Percentiles rank a stretch among this genome's conserved stretches.
Evolutionary conservation across 1,140 invertebrate species (phyloP).

Genomic region (Episyrphus balteatus): DNA sequence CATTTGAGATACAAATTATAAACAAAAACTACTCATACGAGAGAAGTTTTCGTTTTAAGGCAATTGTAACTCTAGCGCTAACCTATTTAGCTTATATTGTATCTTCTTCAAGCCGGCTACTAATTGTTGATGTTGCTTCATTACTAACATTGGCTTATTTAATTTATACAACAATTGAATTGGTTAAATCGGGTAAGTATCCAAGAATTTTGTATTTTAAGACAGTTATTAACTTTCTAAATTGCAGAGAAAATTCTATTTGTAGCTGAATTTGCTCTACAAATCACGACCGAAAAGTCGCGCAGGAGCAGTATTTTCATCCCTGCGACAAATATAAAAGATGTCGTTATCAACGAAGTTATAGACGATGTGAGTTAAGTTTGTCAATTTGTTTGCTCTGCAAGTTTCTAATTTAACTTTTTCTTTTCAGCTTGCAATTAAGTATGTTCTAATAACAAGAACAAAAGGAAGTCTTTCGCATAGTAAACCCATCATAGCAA

Average conservation of each 20-base stretch:
- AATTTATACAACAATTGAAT: too few species aligned
- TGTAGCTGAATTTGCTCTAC: slow-evolving; percentile 43
- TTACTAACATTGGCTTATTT: too few species aligned
- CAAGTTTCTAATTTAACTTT: neutral
- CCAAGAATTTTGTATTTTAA: too few species aligned
- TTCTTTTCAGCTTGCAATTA: slow-evolving; percentile 33
- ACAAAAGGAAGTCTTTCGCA: slow-evolving; percentile 22
- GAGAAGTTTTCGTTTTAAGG: too few species aligned
- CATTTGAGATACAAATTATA: too few species aligned
- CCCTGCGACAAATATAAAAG: slow-evolving; percentile 40
- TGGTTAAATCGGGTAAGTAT: too few species aligned
- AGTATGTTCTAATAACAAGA: slow-evolving; percentile 35
- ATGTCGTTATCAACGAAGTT: slow-evolving; percentile 50
- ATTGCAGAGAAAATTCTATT: slow-evolving; percentile 40
- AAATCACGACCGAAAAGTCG: slow-evolving; percentile 37
- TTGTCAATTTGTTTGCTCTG: neutral
- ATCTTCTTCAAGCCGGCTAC: too few species aligned
- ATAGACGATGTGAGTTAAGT: slow-evolving; percentile 40
- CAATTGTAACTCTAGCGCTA: too few species aligned
- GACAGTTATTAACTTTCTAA: neutral
- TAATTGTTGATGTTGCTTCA: too few species aligned
- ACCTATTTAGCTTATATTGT: too few species aligned
- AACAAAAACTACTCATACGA: too few species aligned
- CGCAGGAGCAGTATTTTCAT: slow-evolving; percentile 38
- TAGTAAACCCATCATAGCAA: slow-evolving; percentile 17